A percentile compares a stretch with the other conserved stretches of the same genome.
Conservation (phyloP, 2,888 invertebrate species). For the Polydrusus pterygomalis region DNA sequence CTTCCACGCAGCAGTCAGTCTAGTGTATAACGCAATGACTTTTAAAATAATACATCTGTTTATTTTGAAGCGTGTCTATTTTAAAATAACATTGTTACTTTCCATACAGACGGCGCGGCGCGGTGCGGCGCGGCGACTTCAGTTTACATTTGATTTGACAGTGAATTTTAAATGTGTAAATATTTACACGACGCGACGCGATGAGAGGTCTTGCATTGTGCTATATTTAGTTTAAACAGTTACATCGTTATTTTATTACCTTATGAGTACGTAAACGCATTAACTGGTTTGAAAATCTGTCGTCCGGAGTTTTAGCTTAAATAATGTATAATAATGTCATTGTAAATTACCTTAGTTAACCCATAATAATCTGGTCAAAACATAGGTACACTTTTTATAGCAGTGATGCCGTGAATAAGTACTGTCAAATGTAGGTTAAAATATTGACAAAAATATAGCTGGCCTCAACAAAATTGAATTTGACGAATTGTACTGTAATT, state of each 20-base stretch:
- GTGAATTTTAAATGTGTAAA: not conserved
- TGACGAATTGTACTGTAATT: no score
- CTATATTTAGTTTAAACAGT: constrained; percentile 3
- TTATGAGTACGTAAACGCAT: not conserved
- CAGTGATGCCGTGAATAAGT: no score
- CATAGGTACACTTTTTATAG: no score
- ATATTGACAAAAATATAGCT: no score
- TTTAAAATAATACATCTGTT: constrained; percentile 33
- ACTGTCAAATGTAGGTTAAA: no score
- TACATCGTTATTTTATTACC: not conserved
- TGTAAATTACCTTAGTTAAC: no score
- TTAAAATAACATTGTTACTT: constrained; percentile 28
- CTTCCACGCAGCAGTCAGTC: not conserved
- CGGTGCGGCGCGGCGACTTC: not conserved
- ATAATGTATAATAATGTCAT: no score
- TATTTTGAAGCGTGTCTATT: constrained; percentile 38
- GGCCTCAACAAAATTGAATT: no score
- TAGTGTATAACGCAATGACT: constrained; percentile 26
- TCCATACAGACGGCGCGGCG: not conserved
- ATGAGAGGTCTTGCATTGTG: not conserved
- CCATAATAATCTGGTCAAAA: no score
- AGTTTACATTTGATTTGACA: not conserved
- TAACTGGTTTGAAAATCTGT: not conserved
- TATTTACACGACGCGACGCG: not conserved
- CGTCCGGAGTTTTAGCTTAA: no score